Base-by-base conservation (phyloP, 2,888 invertebrate genomes). In the Ligdia adustata region DNA sequence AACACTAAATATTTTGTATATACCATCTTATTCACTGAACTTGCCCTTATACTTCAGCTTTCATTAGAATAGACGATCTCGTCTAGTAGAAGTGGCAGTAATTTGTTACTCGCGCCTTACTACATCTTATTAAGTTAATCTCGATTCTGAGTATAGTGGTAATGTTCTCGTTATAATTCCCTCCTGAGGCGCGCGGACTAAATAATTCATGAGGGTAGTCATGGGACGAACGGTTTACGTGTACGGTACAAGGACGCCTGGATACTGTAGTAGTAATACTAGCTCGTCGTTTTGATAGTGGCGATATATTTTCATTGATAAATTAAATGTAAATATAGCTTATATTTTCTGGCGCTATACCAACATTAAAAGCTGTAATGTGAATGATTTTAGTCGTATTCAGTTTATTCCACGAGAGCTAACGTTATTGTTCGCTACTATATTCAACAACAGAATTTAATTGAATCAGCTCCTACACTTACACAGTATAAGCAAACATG, bases 141-240 rank as follows among this genome's bases (percentile, higher is more conserved):
- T 40, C 29, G 34, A 35, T 40, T 34, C 39, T 20, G 45, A 39
- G 18, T 38, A 24, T 46, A 39, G 46, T 40, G 34, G 40, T 40
- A 40, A 46, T 40, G 46, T 40, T 29, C 46, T 46, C 34, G 40
- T 46, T 46, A 46, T 40, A 31, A 46, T 46, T 34, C 29, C 28
- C 46, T 29, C 16, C 40, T 13, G 35, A 27, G 40, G 46, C 34
- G 24, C 33, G 16, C 4, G 18, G 15, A 9, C 37, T 57, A 42
- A 55, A 57, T 57, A 51, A 57, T 57, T 45, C 50, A 57, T 55
- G 50, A 54, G 35, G 16, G 41, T 41, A 39, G 49, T 33, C 52
- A 43, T 22, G 44, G 45, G 41, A 38, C 34, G 48, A 40, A 43
- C 13, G 46, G 52, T 44, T 53, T 45, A 49, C 55, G 24, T 47